A percentile compares a stretch with the other conserved stretches of the same genome.
Conservation (phyloP, 2,797 vertebrate genomes). For the Karalla daura region DNA sequence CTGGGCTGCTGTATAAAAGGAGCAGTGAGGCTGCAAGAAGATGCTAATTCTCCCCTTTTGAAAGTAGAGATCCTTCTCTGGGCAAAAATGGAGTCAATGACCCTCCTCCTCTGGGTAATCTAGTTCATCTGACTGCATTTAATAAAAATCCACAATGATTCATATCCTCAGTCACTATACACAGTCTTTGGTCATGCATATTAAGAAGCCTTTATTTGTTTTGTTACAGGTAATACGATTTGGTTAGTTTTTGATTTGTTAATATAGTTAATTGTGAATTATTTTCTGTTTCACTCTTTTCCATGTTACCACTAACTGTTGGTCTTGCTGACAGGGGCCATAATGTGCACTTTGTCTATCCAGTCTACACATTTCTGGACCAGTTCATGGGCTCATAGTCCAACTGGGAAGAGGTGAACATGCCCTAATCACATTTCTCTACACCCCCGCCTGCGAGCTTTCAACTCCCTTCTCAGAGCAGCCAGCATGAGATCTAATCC, state of each 20-base stretch:
- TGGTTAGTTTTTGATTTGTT: too few relatives aligned
- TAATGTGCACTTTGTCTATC: neutral
- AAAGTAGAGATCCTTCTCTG: constrained; percentile 45
- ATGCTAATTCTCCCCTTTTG: constrained; percentile 68
- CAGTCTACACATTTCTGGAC: constrained; percentile 1
- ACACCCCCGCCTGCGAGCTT: neutral
- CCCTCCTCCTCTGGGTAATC: constrained; percentile 16
- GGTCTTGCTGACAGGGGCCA: neutral
- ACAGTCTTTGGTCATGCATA: neutral
- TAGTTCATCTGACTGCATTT: constrained; percentile 29
- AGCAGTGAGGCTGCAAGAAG: constrained; percentile 75
- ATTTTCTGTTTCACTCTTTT: too few relatives aligned
- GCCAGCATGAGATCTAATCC: constrained; percentile 52
- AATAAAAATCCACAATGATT: constrained; percentile 20
- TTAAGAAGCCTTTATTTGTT: neutral
- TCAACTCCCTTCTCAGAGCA: constrained; percentile 16
- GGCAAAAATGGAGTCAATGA: constrained; percentile 40
- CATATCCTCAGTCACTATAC: neutral
- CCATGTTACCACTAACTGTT: neutral
- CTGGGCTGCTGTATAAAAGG: constrained; percentile 64
- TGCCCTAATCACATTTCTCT: constrained; percentile 20
- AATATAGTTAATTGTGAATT: too few relatives aligned
- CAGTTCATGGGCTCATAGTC: constrained; percentile 19
- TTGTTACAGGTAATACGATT: neutral
- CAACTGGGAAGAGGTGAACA: constrained; percentile 9